Evolutionary conservation across 2,797 vertebrate species (phyloP).

Genomic region (Cossypha niveicapilla): DNA sequence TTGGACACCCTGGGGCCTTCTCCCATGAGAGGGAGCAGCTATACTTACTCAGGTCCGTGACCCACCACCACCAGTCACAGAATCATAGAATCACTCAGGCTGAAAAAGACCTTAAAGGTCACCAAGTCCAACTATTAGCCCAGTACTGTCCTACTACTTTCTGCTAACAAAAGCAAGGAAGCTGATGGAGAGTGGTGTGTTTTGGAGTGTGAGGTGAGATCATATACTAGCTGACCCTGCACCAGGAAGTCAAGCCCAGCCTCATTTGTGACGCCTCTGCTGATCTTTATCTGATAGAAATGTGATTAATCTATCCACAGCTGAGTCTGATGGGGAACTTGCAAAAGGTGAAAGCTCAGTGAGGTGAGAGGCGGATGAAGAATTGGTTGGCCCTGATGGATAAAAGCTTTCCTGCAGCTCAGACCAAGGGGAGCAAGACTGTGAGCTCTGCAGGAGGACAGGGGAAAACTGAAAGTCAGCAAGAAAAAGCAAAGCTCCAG

Average conservation of each 20-base stretch:
- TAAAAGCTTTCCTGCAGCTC: not conserved
- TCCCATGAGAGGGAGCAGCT: not conserved
- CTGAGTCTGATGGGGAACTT: not conserved
- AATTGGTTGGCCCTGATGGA: not conserved
- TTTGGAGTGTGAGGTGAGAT: not conserved
- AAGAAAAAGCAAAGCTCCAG: not conserved
- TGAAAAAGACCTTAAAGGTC: not conserved
- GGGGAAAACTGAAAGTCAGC: not conserved
- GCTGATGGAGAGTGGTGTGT: not conserved
- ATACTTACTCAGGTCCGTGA: not conserved
- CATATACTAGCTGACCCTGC: not conserved
- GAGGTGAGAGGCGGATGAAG: not conserved
- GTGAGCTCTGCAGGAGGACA: not conserved
- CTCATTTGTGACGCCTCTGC: not conserved
- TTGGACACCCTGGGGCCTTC: not conserved
- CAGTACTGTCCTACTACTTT: not conserved
- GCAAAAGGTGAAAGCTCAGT: not conserved
- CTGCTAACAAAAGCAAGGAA: not conserved
- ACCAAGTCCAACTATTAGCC: not conserved
- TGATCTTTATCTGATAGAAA: slow-evolving; percentile 34
- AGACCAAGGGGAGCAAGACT: not conserved
- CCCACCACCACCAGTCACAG: not conserved
- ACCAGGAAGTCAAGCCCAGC: not conserved
- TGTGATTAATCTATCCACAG: not conserved
- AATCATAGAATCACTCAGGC: not conserved